phyloP scores from a whole-genome alignment of 2,888 invertebrate species.

The Syritta pipiens region DNA sequence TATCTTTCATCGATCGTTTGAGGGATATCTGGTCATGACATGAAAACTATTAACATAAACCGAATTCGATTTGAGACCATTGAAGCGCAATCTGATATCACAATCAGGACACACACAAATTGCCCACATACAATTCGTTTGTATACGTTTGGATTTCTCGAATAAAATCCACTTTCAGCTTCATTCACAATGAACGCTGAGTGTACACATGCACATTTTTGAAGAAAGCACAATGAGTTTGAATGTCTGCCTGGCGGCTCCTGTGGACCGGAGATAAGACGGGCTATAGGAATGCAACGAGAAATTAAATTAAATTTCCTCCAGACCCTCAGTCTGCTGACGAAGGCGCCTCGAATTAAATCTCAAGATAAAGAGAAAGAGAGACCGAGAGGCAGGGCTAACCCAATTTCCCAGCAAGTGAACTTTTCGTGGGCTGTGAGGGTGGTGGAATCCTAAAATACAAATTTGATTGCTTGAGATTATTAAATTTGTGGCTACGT shows the following conservation, averaged over 20 bases:
- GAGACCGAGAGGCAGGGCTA: neutral
- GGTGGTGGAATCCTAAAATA: slow-evolving; percentile 36
- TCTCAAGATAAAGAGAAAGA: neutral
- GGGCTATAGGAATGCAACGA: slow-evolving; percentile 46
- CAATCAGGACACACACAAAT: slow-evolving; percentile 37
- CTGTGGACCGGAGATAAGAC: slow-evolving; percentile 52
- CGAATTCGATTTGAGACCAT: slow-evolving; percentile 28
- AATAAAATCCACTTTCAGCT: slow-evolving; percentile 37
- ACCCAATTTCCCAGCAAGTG: slow-evolving; percentile 15
- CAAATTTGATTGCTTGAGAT: slow-evolving; percentile 58
- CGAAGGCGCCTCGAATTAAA: slow-evolving; percentile 35
- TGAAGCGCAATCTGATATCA: slow-evolving; percentile 32
- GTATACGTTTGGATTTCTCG: slow-evolving; percentile 7
- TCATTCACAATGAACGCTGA: slow-evolving; percentile 12
- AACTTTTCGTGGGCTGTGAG: slow-evolving; percentile 17
- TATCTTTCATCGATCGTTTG: neutral
- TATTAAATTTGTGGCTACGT: slow-evolving; percentile 52
- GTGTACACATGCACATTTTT: slow-evolving; percentile 18
- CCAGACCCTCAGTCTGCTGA: slow-evolving; percentile 26
- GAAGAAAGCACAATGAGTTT: slow-evolving; percentile 30
- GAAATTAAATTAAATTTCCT: slow-evolving; percentile 59
- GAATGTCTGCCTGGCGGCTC: slow-evolving; percentile 31
- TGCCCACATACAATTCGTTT: slow-evolving; percentile 33
- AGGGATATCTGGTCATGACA: neutral
- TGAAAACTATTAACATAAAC: slow-evolving; percentile 37